Evolutionary conservation across 2,797 vertebrate species (phyloP).

Genomic region (Avahi laniger): DNA sequence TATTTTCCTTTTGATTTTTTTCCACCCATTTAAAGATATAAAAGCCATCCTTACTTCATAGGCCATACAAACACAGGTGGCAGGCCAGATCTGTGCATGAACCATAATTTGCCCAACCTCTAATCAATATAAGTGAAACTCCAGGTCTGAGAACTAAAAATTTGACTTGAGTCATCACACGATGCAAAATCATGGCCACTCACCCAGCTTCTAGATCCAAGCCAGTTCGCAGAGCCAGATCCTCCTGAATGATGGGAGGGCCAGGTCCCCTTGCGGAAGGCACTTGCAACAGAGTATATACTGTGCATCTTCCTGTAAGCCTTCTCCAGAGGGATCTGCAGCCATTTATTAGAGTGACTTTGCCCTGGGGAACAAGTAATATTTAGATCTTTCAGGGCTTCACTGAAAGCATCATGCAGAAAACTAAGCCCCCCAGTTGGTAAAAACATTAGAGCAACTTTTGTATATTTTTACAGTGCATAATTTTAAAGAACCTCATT

Average conservation of each 20-base stretch:
- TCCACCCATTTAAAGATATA: neutral
- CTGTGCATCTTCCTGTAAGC: neutral
- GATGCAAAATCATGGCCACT: neutral
- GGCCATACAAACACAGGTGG: neutral
- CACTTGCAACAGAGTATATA: neutral
- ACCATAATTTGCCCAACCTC: neutral
- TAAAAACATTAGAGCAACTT: neutral
- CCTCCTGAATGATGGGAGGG: neutral
- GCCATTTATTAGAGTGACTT: neutral
- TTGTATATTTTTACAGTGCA: neutral
- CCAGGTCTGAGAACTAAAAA: neutral
- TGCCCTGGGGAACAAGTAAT: neutral
- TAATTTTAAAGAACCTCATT: neutral
- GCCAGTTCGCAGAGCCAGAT: neutral
- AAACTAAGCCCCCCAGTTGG: neutral
- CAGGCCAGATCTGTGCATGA: neutral
- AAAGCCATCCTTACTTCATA: neutral
- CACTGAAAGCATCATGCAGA: neutral
- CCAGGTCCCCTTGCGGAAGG: neutral
- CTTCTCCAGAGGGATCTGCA: neutral
- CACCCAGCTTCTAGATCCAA: neutral
- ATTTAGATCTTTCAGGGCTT: neutral
- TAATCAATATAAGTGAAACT: neutral
- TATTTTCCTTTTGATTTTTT: neutral
- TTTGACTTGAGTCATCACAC: neutral